Evolutionary conservation across 2,797 vertebrate species (phyloP).

Genomic region (Trichosurus vulpecula): DNA sequence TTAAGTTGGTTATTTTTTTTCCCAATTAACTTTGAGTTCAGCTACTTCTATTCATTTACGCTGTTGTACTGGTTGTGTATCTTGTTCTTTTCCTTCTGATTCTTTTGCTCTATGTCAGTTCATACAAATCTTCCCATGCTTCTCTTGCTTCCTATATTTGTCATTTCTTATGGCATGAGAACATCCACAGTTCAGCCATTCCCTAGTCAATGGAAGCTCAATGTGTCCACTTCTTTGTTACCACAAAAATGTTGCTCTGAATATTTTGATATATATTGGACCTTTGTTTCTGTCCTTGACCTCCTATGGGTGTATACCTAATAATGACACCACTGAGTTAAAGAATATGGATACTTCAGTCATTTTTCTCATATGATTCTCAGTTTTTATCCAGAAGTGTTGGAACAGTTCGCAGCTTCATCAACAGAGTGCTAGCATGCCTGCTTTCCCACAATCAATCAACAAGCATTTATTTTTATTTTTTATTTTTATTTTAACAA

Average conservation of each 20-base stretch:
- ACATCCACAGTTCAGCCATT: not conserved
- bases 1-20: not conserved
- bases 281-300: not conserved
- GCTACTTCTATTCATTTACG: not conserved
- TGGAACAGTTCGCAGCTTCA: not conserved
- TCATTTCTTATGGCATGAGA: not conserved
- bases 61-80: not conserved
- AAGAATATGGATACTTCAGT: not conserved
- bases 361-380: not conserved
- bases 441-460: not conserved
- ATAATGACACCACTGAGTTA: not conserved
- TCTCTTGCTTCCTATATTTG: not conserved
- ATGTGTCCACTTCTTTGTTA: not conserved
- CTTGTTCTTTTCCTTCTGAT: not conserved
- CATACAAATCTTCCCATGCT: not conserved
- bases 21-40: not conserved
- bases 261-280: not conserved
- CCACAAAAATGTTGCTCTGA: not conserved
- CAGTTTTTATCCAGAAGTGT: not conserved
- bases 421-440: not conserved
- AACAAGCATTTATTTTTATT: not conserved
- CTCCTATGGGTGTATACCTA: not conserved
- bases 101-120: not conserved
- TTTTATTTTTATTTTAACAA: too few species aligned
- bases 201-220: not conserved